Conservation (phyloP, 2,113 vertebrate species). For the Phalacrocorax carbo region DNA sequence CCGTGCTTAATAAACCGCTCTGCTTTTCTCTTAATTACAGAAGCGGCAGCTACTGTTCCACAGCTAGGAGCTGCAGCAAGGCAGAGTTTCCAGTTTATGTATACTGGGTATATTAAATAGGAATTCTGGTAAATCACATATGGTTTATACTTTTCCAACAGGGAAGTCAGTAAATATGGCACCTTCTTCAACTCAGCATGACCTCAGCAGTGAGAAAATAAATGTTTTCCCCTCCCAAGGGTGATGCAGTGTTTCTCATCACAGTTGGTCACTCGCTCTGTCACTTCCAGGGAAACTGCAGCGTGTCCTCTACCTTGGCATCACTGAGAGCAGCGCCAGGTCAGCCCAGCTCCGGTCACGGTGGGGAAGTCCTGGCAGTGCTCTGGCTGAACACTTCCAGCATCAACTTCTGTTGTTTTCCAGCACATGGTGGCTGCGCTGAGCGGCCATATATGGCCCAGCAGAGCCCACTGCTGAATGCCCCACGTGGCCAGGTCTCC, state of each 20-base stretch:
- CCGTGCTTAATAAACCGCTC: slow-evolving; percentile 18
- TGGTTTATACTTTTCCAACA: background rate
- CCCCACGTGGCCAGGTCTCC: fast-evolving
- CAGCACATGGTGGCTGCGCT: fast-evolving
- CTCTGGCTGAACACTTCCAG: background rate
- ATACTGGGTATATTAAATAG: background rate
- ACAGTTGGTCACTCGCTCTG: fast-evolving
- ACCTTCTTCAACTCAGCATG: background rate
- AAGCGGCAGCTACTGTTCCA: slow-evolving; percentile 16
- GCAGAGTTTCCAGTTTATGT: background rate
- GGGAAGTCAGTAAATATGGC: background rate
- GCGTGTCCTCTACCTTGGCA: background rate
- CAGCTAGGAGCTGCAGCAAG: background rate
- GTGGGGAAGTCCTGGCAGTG: background rate
- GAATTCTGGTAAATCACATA: background rate
- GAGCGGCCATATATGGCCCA: fast-evolving
- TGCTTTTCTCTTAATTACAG: slow-evolving; percentile 46
- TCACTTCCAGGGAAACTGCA: background rate
- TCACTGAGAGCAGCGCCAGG: fast-evolving
- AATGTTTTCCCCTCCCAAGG: background rate
- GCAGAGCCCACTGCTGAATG: background rate
- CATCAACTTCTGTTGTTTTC: background rate
- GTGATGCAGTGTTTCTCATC: background rate
- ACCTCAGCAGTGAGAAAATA: background rate
- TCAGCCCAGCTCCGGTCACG: fast-evolving